Evolutionary conservation across 2,888 invertebrate species (phyloP).

Genomic region (Antheraea yamamai): DNA sequence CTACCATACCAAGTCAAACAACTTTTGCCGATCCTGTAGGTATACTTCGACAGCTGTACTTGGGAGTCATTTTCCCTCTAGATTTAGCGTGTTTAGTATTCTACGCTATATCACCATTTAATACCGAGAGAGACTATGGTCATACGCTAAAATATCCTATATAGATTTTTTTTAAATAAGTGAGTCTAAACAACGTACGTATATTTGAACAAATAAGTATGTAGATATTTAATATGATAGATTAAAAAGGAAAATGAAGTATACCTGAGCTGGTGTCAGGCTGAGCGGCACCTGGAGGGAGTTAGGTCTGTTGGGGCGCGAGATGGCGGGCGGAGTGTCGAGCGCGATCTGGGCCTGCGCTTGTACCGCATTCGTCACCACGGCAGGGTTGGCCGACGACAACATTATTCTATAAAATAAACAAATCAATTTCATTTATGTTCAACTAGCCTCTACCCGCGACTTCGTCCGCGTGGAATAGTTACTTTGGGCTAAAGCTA

Average conservation of each 20-base stretch:
- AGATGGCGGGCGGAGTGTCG: constrained; percentile 66
- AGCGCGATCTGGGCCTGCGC: constrained; percentile 42
- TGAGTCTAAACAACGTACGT: not conserved
- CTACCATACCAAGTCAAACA: too few species aligned
- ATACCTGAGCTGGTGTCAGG: constrained; percentile 77
- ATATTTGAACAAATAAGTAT: not conserved
- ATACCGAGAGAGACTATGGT: too few species aligned
- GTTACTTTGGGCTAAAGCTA: too few species aligned
- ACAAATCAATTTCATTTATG: not conserved
- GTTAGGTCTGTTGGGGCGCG: constrained; percentile 86
- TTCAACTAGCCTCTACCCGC: too few species aligned
- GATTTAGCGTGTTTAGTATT: too few species aligned
- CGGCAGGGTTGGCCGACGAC: constrained; percentile 75
- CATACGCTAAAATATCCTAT: not conserved
- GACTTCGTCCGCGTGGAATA: too few species aligned
- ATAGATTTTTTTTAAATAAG: not conserved
- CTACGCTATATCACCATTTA: not conserved
- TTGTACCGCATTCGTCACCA: constrained; percentile 54
- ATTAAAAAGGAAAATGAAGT: not conserved
- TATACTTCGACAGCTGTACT: too few species aligned
- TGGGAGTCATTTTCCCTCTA: too few species aligned
- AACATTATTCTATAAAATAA: constrained; percentile 71
- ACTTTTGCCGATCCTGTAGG: too few species aligned
- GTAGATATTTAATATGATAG: not conserved
- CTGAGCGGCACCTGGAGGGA: constrained; percentile 86